Conservation (phyloP, 2,888 invertebrate genomes). For the Drosophila affinis region DNA sequence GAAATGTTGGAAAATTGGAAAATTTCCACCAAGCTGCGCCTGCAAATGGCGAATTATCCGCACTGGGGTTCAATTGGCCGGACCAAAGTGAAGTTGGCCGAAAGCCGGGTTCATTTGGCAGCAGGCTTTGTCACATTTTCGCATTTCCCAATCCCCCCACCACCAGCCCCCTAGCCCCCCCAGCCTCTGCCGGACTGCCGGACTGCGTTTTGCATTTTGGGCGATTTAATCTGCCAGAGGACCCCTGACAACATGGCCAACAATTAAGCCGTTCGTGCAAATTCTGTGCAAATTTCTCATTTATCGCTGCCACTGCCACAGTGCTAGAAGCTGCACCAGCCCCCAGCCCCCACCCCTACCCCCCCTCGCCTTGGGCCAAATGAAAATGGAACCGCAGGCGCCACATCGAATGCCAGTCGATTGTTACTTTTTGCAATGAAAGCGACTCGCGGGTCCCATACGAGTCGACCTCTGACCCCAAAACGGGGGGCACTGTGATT, state of each 20-base stretch:
- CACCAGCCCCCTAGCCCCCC: too few relatives aligned
- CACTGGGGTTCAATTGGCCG: slow-evolving; percentile 30
- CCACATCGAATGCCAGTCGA: slow-evolving; percentile 24
- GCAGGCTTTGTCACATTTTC: slow-evolving; percentile 51
- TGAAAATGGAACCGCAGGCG: slow-evolving; percentile 41
- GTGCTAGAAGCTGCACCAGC: slow-evolving; percentile 29
- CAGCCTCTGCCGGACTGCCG: background rate
- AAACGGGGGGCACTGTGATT: slow-evolving; percentile 53
- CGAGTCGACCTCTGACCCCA: background rate
- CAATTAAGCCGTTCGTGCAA: slow-evolving; percentile 73
- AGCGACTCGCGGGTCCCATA: slow-evolving; percentile 51
- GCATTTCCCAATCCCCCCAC: slow-evolving; percentile 28
- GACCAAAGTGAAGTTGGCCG: slow-evolving; percentile 21
- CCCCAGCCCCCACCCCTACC: background rate
- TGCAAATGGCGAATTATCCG: slow-evolving; percentile 51
- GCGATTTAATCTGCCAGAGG: slow-evolving; percentile 63
- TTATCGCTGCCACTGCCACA: slow-evolving; percentile 48
- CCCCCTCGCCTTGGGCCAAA: slow-evolving; percentile 22
- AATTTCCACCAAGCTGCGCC: slow-evolving; percentile 59
- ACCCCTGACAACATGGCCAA: slow-evolving; percentile 60
- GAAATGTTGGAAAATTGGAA: slow-evolving; percentile 50
- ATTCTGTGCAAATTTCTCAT: slow-evolving; percentile 65
- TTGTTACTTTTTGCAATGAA: slow-evolving; percentile 53
- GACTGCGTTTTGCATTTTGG: slow-evolving; percentile 45
- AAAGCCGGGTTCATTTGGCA: slow-evolving; percentile 59